Conservation (phyloP, 2,888 invertebrate species). For the Athripsodes cinereus region DNA sequence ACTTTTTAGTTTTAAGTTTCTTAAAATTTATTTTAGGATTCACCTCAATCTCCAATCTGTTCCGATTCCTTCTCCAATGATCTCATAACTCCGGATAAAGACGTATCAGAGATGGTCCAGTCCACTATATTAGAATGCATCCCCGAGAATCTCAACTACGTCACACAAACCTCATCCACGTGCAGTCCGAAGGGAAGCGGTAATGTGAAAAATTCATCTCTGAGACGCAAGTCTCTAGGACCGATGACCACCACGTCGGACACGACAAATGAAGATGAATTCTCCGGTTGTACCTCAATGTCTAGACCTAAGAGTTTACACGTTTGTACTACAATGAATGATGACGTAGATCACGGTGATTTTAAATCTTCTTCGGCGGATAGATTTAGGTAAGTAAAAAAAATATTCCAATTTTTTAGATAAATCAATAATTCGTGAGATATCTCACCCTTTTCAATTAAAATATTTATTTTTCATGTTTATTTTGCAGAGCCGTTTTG, state of each 20-base stretch:
- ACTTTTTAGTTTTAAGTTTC: neutral
- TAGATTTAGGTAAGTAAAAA: no score
- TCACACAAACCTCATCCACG: neutral
- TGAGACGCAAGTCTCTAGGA: conserved; percentile 16
- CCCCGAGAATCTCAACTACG: conserved; percentile 22
- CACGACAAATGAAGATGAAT: conserved; percentile 1
- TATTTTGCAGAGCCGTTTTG: neutral
- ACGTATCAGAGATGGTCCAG: conserved; percentile 13
- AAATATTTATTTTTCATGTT: neutral
- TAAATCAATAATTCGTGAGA: no score
- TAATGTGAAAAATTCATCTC: neutral
- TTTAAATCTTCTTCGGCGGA: conserved; percentile 7
- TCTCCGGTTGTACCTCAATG: conserved; percentile 7
- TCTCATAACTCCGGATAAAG: conserved; percentile 23
- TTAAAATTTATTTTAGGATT: conserved; percentile 19
- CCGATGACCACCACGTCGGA: neutral
- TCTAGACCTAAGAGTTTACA: conserved; percentile 17
- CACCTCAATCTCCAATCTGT: conserved; percentile 21
- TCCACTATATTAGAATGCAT: conserved; percentile 22
- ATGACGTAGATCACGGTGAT: conserved; percentile 7
- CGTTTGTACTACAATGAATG: conserved; percentile 7
- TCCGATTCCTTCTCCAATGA: conserved; percentile 23
- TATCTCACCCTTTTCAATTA: neutral
- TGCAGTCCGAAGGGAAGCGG: conserved; percentile 13
- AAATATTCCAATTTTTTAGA: no score